Percentiles rank a stretch among this genome's conserved stretches.
Evolutionary conservation across 2,113 vertebrate species (phyloP).

Genomic region (Onychostruthus taczanowskii): DNA sequence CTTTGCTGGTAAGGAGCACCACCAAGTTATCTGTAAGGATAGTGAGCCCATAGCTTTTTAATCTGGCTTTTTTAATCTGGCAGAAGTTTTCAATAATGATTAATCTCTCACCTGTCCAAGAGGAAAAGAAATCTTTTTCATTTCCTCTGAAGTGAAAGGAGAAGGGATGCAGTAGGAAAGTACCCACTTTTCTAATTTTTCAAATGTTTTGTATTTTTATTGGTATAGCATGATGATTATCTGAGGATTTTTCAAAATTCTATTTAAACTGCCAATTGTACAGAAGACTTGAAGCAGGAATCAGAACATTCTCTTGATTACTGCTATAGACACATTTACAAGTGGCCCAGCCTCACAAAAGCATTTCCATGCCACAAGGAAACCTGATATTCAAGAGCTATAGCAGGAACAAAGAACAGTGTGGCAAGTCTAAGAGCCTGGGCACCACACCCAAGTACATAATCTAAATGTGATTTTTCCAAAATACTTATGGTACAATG

Average conservation of each 20-base stretch:
- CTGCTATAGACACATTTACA: neutral
- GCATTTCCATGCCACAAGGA: neutral
- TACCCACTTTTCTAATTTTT: neutral
- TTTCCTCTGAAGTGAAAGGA: neutral
- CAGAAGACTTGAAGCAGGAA: neutral
- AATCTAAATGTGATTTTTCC: neutral
- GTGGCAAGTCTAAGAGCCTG: neutral
- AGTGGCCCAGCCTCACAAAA: neutral
- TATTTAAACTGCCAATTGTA: neutral
- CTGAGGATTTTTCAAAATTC: neutral
- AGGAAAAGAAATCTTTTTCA: neutral
- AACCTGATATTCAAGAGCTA: neutral
- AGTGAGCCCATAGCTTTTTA: neutral
- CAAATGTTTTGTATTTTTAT: neutral
- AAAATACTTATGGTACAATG: neutral
- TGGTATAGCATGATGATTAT: neutral
- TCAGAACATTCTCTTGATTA: neutral
- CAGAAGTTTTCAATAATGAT: neutral
- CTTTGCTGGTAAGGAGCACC: neutral
- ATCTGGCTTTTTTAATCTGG: neutral
- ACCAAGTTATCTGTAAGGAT: neutral
- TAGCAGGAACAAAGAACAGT: constrained; percentile 1
- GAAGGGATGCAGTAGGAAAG: neutral
- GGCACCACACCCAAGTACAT: neutral
- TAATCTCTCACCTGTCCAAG: neutral